These are phyloP conservation scores for Empis livida DNA, from an alignment of 2,888 invertebrate species.

Conservation along the genomic window DNA sequence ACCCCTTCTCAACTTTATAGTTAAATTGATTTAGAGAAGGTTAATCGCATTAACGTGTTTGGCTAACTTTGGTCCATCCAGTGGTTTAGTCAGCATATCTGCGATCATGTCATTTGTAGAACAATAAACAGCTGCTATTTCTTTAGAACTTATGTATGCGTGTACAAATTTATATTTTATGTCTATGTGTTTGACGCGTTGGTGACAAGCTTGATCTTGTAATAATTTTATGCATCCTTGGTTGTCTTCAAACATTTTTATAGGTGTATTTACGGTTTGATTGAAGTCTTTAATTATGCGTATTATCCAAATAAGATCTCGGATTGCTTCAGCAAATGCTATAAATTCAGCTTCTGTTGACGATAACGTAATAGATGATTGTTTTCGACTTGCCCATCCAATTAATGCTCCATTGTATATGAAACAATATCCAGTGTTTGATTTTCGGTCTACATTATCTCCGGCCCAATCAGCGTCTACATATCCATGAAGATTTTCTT, in stretches of 20 bases:
- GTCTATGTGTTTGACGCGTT: neutral
- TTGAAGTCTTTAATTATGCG: neutral
- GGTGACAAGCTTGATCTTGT: neutral
- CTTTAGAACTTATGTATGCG: neutral
- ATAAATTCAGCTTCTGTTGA: neutral
- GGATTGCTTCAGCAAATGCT: neutral
- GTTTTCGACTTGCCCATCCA: conserved; percentile 16
- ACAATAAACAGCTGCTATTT: neutral
- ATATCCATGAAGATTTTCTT: neutral
- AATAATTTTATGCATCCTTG: neutral
- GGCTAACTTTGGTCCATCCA: neutral
- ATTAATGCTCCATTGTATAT: conserved; percentile 8
- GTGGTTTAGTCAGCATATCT: conserved; percentile 1
- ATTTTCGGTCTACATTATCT: conserved; percentile 15
- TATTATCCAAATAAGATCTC: neutral
- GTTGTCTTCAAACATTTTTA: neutral
- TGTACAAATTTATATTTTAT: neutral
- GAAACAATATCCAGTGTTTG: conserved; percentile 17
- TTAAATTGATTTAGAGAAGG: neutral
- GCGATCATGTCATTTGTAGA: neutral
- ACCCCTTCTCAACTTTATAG: neutral
- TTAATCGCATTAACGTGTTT: neutral
- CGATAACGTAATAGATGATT: conserved; percentile 5
- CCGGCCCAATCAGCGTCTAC: conserved; percentile 18
- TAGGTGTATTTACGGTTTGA: neutral